Evolutionary conservation across 2,888 invertebrate species (phyloP), one percentile per base, ranked within the genome.

Genomic region (Lepidochrysops patricia): DNA sequence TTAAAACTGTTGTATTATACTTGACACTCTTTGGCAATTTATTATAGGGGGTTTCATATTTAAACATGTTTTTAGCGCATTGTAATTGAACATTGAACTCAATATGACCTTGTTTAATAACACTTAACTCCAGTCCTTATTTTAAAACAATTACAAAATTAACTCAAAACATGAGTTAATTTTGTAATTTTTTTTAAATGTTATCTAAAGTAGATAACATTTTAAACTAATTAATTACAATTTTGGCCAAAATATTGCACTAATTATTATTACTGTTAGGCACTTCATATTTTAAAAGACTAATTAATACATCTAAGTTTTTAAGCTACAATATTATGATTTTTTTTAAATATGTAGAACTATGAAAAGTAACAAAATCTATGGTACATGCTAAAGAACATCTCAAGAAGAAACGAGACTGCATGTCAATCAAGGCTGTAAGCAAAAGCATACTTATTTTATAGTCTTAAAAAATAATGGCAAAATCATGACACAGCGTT

Each of bases 161-260:
- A 9, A 1, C 29, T 5, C 6, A 6, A 7, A 0, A 29, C 1
- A 7, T 29, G 29, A n/a, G n/a, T n/a, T n/a, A n/a, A 29, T 29
- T 29, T 9, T 9, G 9, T 2, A 29, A 29, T 7, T 29, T 29
- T 7, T 7, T 9, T 29, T 5, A 29, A 6, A 29, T 29, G 7
- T 29, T 29, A 29, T 29, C 9, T 2, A 26, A 50, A 26, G 25
- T 26, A 50, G 25, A 26, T 48, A 49, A 61, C 63, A 64, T 64
- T 66, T 63, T 60, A 58, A 29, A 50, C 57, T 63, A 63, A 52
- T 60, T 62, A 70, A 72, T 60, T 60, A 57, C 70, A 76, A 79
- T 75, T 82, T 82, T 82, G 81, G 81, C 80, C 72, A 72, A 73
- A 69, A 70, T 79, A 82, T 82, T 82, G 82, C 82, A 82, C 81